Evolutionary conservation across 2,888 invertebrate species (phyloP).

Genomic region (Beris chalybata): DNA sequence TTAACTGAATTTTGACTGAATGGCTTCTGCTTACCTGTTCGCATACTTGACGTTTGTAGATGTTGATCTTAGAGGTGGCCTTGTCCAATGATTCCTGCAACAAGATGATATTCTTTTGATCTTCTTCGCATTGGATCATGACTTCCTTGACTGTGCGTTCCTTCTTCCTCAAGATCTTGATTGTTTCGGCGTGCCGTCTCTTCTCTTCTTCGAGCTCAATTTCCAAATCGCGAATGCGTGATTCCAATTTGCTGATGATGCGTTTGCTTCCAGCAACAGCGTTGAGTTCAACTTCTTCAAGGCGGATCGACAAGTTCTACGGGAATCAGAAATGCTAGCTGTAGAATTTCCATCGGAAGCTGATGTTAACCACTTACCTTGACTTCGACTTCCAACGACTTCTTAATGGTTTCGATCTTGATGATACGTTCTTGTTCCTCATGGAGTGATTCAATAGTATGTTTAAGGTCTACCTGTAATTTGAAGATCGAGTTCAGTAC

Average conservation of each 20-base stretch:
- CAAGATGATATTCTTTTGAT: conserved; percentile 91
- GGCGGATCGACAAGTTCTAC: conserved; percentile 82
- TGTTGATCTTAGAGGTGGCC: conserved; percentile 80
- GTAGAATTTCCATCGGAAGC: background rate
- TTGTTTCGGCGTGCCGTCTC: conserved; percentile 94
- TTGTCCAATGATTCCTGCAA: conserved; percentile 91
- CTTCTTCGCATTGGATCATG: conserved; percentile 93
- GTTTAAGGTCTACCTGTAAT: conserved; percentile 81
- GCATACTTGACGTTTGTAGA: conserved; percentile 94
- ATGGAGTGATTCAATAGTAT: conserved; percentile 89
- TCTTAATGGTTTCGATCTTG: conserved; percentile 97
- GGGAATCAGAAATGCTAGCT: background rate
- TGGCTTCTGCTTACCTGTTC: conserved; percentile 71
- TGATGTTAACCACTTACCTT: conserved; percentile 60
- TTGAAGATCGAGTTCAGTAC: background rate
- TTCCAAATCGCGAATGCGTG: conserved; percentile 92
- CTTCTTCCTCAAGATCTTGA: conserved; percentile 97
- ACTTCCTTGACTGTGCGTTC: conserved; percentile 96
- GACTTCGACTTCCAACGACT: conserved; percentile 95
- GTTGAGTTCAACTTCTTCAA: conserved; percentile 96
- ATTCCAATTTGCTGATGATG: conserved; percentile 96
- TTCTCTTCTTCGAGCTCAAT: conserved; percentile 95
- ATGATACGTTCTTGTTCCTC: conserved; percentile 96
- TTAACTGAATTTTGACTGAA: background rate
- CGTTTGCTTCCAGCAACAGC: conserved; percentile 96